Percentiles rank a stretch among this genome's conserved stretches.
phyloP scores from a whole-genome alignment of 2,888 invertebrate species.

The Microplitis deprimator region DNA sequence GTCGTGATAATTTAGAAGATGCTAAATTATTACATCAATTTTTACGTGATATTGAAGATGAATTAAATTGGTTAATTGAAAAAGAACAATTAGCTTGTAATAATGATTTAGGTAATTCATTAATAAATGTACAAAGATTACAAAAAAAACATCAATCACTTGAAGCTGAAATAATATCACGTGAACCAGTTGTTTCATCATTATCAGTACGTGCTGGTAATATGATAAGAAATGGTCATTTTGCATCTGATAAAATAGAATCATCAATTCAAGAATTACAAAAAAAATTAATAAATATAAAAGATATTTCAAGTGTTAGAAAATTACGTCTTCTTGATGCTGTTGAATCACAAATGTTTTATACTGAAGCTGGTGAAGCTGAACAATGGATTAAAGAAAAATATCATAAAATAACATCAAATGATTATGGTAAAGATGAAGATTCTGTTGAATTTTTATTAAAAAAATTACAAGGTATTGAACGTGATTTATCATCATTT shows the following conservation, averaged over 20 bases:
- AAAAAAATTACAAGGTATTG: slow-evolving; percentile 87
- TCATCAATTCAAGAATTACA: slow-evolving; percentile 79
- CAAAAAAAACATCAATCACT: slow-evolving; percentile 95
- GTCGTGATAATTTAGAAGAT: slow-evolving; percentile 93
- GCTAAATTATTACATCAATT: slow-evolving; percentile 91
- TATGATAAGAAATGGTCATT: slow-evolving; percentile 89
- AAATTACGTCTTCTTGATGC: slow-evolving; percentile 84
- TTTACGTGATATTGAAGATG: slow-evolving; percentile 92
- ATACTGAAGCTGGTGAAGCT: slow-evolving; percentile 91
- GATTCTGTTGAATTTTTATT: slow-evolving; percentile 88
- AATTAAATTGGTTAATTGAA: slow-evolving; percentile 90
- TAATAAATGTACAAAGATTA: slow-evolving; percentile 87
- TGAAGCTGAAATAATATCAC: slow-evolving; percentile 90
- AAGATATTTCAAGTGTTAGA: slow-evolving; percentile 82
- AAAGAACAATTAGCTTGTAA: slow-evolving; percentile 82
- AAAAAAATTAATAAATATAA: slow-evolving; percentile 79
- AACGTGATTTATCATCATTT: slow-evolving; percentile 87
- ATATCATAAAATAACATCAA: slow-evolving; percentile 80
- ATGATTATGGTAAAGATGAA: slow-evolving; percentile 93
- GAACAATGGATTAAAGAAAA: slow-evolving; percentile 95
- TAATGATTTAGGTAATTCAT: slow-evolving; percentile 78
- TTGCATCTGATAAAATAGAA: slow-evolving; percentile 84
- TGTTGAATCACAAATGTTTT: slow-evolving; percentile 88
- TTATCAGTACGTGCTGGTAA: slow-evolving; percentile 82
- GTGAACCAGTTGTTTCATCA: slow-evolving; percentile 86